Percentiles rank a stretch among this genome's conserved stretches.
phyloP scores from a whole-genome alignment of 2,888 invertebrate species.

The Elgonia sp. region DNA sequence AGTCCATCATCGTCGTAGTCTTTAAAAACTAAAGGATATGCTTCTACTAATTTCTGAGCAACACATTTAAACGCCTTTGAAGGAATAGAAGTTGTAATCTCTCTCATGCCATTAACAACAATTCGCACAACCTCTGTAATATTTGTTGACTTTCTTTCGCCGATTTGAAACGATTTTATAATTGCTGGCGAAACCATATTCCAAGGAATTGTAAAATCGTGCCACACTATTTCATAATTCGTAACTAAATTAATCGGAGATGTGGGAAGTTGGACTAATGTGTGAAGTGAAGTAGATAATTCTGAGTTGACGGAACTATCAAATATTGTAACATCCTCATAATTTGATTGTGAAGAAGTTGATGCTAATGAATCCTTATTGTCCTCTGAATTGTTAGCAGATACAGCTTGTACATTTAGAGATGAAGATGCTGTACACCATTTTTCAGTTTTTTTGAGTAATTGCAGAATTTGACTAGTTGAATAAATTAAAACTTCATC shows the following conservation, averaged over 20 bases:
- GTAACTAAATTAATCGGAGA: neutral
- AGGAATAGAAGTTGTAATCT: conserved; percentile 72
- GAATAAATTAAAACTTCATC: conserved; percentile 20
- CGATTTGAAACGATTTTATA: conserved; percentile 8
- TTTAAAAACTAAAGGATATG: conserved; percentile 76
- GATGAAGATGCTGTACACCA: conserved; percentile 5
- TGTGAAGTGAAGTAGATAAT: neutral
- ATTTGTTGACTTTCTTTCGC: neutral
- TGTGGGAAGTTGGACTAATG: neutral
- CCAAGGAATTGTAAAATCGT: conserved; percentile 34
- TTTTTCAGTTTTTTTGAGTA: conserved; percentile 7
- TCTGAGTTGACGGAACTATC: no score
- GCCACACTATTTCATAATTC: conserved; percentile 21
- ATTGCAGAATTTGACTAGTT: neutral
- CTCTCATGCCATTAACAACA: conserved; percentile 56
- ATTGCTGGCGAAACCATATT: conserved; percentile 16
- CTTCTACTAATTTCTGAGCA: conserved; percentile 76
- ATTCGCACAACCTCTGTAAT: neutral
- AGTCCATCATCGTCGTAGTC: conserved; percentile 78
- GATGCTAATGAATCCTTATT: no score
- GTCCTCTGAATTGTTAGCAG: neutral
- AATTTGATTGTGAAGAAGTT: no score
- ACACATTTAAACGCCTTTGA: conserved; percentile 75
- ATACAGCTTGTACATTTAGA: neutral
- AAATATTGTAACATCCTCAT: no score